phyloP scores from a whole-genome alignment of 1,140 invertebrate genomes.

The Drosophila triauraria region DNA sequence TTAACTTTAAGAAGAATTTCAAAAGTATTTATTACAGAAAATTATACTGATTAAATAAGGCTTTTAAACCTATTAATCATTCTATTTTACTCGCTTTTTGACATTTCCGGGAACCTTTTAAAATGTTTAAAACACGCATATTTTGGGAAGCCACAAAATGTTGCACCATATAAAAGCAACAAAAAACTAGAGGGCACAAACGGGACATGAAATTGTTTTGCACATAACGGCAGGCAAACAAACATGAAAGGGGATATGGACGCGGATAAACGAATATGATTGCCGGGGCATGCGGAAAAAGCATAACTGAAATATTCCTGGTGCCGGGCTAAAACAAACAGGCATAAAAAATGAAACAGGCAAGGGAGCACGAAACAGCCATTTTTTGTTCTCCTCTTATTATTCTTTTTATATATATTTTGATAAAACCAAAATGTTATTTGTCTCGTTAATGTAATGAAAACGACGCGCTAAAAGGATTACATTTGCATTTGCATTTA shows the following conservation, averaged over 20 bases:
- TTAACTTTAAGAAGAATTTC: no score
- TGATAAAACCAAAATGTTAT: conserved; percentile 57
- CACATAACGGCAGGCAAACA: conserved; percentile 74
- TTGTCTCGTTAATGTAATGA: conserved; percentile 75
- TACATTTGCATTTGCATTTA: conserved; percentile 71
- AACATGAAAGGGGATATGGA: conserved; percentile 51
- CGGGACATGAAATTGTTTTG: conserved; percentile 76
- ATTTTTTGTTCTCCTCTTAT: conserved; percentile 34
- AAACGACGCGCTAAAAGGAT: conserved; percentile 76
- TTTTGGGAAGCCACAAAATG: conserved; percentile 74
- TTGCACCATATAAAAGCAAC: conserved; percentile 43
- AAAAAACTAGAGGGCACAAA: conserved; percentile 44
- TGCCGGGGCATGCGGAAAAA: conserved; percentile 34
- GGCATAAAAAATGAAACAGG: conserved; percentile 37
- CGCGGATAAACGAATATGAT: conserved; percentile 41
- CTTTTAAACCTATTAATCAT: background rate
- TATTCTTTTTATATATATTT: conserved; percentile 38
- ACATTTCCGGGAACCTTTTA: background rate
- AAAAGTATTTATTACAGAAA: background rate
- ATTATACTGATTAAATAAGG: background rate
- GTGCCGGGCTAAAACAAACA: conserved; percentile 46
- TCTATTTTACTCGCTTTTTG: background rate
- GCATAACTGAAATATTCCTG: conserved; percentile 51
- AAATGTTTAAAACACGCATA: conserved; percentile 51
- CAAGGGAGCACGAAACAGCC: conserved; percentile 31